Evolutionary conservation across 2,888 invertebrate genomes (phyloP).

Genomic region (Pseudoips prasinana): DNA sequence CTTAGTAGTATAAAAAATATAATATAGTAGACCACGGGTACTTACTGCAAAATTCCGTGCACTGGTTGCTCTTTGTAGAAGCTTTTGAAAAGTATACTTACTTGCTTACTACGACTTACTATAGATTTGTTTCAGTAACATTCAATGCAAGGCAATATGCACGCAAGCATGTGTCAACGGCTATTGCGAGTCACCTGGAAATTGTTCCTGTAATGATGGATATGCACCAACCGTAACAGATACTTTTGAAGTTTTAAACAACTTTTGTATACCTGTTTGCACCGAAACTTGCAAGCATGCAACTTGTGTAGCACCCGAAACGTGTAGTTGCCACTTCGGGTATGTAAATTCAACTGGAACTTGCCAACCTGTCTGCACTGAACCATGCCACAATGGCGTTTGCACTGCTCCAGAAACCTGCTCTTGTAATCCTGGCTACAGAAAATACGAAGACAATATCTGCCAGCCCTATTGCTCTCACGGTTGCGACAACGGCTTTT

Average conservation of each 20-base stretch:
- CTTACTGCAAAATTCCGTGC: too few species aligned
- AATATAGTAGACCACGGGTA: too few species aligned
- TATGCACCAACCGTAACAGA: constrained; percentile 5
- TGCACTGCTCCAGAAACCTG: constrained; percentile 26
- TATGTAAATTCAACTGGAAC: constrained; percentile 7
- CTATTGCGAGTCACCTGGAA: constrained; percentile 32
- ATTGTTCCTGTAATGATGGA: constrained; percentile 20
- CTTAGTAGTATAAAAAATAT: too few species aligned
- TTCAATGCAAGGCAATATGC: constrained; percentile 44
- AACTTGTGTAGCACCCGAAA: constrained; percentile 35
- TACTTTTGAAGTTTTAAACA: not conserved
- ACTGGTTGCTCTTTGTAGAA: too few species aligned
- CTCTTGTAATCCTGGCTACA: constrained; percentile 14
- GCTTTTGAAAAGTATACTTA: too few species aligned
- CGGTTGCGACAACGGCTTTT: constrained; percentile 21
- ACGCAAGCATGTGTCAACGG: constrained; percentile 41
- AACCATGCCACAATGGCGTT: constrained; percentile 19
- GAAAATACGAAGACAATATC: constrained; percentile 9
- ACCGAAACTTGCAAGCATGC: constrained; percentile 36
- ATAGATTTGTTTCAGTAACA: constrained; percentile 22
- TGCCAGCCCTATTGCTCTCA: constrained; percentile 20
- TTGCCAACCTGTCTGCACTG: constrained; percentile 24
- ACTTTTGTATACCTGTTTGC: constrained; percentile 18
- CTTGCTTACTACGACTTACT: too few species aligned
- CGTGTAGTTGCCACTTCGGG: constrained; percentile 26